phyloP scores from a whole-genome alignment of 2,797 vertebrate species.

The Sebastes goodei region DNA sequence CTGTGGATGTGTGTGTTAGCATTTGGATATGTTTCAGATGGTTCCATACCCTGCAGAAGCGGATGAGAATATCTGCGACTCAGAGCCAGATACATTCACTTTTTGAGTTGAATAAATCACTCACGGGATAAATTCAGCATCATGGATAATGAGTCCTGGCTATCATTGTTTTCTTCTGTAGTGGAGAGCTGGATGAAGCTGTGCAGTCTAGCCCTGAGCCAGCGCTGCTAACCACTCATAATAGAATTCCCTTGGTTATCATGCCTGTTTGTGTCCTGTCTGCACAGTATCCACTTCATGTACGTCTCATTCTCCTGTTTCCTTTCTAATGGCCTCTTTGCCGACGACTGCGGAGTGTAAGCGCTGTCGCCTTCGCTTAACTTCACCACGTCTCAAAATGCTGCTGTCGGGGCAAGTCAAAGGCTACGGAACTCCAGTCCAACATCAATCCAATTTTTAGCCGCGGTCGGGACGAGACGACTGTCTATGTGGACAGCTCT shows the following conservation, averaged over 20 bases:
- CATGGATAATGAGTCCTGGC: slow-evolving; percentile 25
- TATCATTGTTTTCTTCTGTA: slow-evolving; percentile 27
- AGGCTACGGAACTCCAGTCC: slow-evolving; percentile 39
- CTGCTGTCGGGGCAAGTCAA: slow-evolving; percentile 35
- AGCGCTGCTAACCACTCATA: slow-evolving; percentile 17
- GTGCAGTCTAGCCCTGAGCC: slow-evolving; percentile 6
- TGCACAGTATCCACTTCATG: slow-evolving; percentile 26
- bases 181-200: slow-evolving; percentile 14
- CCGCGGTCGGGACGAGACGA: slow-evolving; percentile 45
- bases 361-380: slow-evolving; percentile 47
- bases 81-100: not conserved
- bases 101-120: not conserved
- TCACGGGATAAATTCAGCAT: slow-evolving; percentile 2
- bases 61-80: slow-evolving; percentile 6
- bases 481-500: slow-evolving; percentile 43
- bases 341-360: slow-evolving; percentile 30
- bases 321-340: slow-evolving; percentile 46
- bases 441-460: slow-evolving; percentile 59
- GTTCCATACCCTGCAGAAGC: slow-evolving; percentile 4
- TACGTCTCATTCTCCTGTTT: slow-evolving; percentile 34
- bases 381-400: slow-evolving; percentile 40
- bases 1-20: not conserved
- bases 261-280: slow-evolving; percentile 33
- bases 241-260: slow-evolving; percentile 51
- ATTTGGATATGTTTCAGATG: slow-evolving; percentile 8